A percentile compares a stretch with the other conserved stretches of the same genome.
Conservation (phyloP, 2,113 vertebrate species). For the Mobula hypostoma region DNA sequence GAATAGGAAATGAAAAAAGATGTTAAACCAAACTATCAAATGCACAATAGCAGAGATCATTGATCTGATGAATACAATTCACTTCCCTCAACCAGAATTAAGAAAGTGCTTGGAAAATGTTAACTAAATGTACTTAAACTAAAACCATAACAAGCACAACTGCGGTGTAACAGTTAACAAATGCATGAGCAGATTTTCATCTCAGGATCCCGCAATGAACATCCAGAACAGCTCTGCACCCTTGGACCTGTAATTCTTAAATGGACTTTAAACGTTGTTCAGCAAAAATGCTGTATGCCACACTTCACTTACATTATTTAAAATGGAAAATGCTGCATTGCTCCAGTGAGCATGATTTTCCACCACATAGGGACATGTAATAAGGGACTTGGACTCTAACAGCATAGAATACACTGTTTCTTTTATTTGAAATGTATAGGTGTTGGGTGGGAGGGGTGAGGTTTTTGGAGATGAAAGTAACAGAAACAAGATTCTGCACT, state of each 20-base stretch:
- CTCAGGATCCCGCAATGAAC: neutral
- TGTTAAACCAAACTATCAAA: neutral
- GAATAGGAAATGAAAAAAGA: neutral
- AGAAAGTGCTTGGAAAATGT: neutral
- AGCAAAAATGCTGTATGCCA: neutral
- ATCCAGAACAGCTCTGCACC: neutral
- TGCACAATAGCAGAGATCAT: no score
- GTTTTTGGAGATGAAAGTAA: neutral
- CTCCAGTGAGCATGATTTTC: neutral
- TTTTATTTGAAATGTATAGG: neutral
- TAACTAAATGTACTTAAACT: neutral
- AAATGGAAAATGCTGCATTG: neutral
- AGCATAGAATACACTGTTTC: neutral
- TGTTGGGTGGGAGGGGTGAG: neutral
- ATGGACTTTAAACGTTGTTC: neutral
- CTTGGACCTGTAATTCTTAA: neutral
- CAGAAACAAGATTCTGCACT: neutral
- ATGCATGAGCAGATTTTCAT: neutral
- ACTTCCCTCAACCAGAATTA: neutral
- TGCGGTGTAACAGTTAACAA: neutral
- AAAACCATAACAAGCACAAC: neutral
- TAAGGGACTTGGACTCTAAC: neutral
- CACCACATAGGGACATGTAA: no score
- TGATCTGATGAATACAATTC: neutral
- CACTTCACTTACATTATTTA: neutral